Evolutionary conservation across 2,113 vertebrate genomes (phyloP).

Genomic region (Antigone vipio): DNA sequence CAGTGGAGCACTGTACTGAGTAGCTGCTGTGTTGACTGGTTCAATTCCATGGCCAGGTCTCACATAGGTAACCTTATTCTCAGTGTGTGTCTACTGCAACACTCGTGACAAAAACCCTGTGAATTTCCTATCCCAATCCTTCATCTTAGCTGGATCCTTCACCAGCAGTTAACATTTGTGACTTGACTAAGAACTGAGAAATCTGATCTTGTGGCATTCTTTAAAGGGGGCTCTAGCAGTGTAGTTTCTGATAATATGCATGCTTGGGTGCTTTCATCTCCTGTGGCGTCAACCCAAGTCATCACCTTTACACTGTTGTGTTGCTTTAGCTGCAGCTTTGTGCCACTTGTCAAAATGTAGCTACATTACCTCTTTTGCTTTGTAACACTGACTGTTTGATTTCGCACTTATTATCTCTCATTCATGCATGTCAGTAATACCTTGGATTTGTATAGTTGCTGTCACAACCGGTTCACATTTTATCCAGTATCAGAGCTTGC

Average conservation of each 20-base stretch:
- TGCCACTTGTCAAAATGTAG: background rate
- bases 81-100: background rate
- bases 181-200: background rate
- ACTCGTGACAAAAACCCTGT: background rate
- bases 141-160: background rate
- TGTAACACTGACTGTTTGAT: background rate
- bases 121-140: background rate
- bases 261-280: background rate
- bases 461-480: slow-evolving; percentile 33
- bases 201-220: background rate
- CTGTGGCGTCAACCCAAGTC: background rate
- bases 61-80: background rate
- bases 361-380: background rate
- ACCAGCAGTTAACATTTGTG: background rate
- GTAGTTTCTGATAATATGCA: background rate
- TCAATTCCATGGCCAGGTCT: background rate
- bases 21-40: background rate
- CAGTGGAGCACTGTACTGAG: background rate
- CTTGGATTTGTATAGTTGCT: background rate
- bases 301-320: background rate
- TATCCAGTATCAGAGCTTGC: background rate
- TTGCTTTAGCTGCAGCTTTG: background rate
- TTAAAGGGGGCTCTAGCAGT: background rate
- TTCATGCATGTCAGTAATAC: background rate
- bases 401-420: slow-evolving; percentile 8